Percentiles rank a stretch among this genome's conserved stretches.
Conservation (phyloP, 2,888 invertebrate genomes). For the Drosophila anomalata region DNA sequence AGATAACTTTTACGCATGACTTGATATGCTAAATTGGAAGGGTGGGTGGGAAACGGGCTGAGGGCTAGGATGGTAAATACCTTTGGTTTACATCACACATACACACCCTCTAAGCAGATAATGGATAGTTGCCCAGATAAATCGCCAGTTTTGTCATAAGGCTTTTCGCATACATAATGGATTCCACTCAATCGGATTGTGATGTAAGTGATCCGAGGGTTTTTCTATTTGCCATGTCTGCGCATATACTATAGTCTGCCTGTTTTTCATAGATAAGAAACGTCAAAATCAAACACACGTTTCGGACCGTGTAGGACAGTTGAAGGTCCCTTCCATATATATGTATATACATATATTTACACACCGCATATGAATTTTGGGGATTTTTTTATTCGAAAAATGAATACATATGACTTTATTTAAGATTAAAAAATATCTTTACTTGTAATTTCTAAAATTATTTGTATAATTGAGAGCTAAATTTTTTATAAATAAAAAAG, state of each 20-base stretch:
- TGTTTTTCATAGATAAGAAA: slow-evolving; percentile 42
- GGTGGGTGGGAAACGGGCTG: slow-evolving; percentile 1
- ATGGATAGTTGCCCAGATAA: slow-evolving; percentile 27
- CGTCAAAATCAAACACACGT: slow-evolving; percentile 25
- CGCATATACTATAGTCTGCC: slow-evolving; percentile 2
- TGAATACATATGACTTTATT: too few species aligned
- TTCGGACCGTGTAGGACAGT: slow-evolving; percentile 39
- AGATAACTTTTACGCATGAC: slow-evolving; percentile 74
- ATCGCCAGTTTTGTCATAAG: slow-evolving; percentile 21
- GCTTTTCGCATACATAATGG: slow-evolving; percentile 36
- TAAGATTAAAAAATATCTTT: neutral
- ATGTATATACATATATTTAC: too few species aligned
- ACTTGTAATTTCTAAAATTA: neutral
- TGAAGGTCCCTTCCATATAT: slow-evolving; percentile 31
- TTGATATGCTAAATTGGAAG: slow-evolving; percentile 58
- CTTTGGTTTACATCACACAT: slow-evolving; percentile 38
- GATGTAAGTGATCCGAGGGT: slow-evolving; percentile 43
- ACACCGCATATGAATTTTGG: neutral
- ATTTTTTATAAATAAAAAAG: neutral
- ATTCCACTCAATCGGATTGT: slow-evolving; percentile 33
- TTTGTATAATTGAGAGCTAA: neutral
- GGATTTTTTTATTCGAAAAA: neutral
- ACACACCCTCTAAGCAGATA: slow-evolving; percentile 11
- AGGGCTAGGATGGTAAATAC: slow-evolving; percentile 22
- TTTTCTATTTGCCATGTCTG: slow-evolving; percentile 19